Base-by-base conservation (phyloP, 2,888 invertebrate species). In the Enoplolaimus lenunculus region DNA sequence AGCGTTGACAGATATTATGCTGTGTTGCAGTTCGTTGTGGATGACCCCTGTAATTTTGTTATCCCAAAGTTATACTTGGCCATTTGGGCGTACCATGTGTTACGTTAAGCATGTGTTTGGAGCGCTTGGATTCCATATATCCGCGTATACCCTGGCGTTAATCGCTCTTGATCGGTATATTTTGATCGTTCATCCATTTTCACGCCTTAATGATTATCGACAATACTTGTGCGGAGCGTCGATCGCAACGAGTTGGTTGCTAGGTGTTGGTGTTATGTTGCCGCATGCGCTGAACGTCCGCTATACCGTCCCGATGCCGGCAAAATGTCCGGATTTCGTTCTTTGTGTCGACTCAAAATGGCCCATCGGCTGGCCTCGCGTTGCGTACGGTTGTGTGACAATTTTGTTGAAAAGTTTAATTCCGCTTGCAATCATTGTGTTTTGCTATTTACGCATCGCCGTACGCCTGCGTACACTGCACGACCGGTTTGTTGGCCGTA, bases 401-500 rank as follows among this genome's bases (percentile, higher is more conserved):
- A 7, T 66, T 7, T 26, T 66, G 2, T 31, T 31, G 31, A 31
- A 66, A 31, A 33, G n/a, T 29, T 31, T 34, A 26, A 31, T 66
- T 34, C 67, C 67, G n/a, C 67, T 66, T 13, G 26, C 67, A 26
- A 66, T 31, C 3, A 66, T 66, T 34, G 26, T n/a, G 21, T 66
- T 3, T n/a, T 21, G 29, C 67, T 66, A 66, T 66, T n/a, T 3
- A 26, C 67, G 67, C 30, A 66, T 66, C 21, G 7, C 7, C 7
- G 21, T 13, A 45, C 45, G 45, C 7, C 21, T 45, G 21, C 7
- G 21, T 21, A 7, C 7, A 45, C 45, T 45, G 7, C 45, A 45
- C 21, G 45, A 7, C 21, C 7, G 45, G 21, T 45, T 45, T 45
- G 45, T 21, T 45, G 45, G 21, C 21, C 45, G 45, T 45, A 7